Evolutionary conservation across 2,113 vertebrate genomes (phyloP), one percentile per base, ranked within the genome.

Genomic region (Crocuta crocuta): DNA sequence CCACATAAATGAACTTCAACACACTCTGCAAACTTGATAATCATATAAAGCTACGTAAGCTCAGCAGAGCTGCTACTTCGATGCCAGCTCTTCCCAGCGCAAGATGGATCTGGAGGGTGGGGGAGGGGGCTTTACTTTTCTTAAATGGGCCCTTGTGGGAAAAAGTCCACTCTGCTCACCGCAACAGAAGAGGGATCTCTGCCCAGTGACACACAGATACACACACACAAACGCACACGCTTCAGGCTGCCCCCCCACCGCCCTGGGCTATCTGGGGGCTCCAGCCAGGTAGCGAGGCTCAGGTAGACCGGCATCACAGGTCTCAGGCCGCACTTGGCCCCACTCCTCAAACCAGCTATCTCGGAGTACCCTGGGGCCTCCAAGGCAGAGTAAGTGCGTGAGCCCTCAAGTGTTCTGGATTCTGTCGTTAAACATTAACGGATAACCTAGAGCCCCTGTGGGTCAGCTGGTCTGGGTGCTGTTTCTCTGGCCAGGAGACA

Each of bases 141-240:
- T 85, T 48, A 63, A 10, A 71, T 0, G 63, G 74, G 65, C 53
- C 33, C 0, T 21, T 43, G 24, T 12, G 58, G 26, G 33, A 24
- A 2, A 10, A 21, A 17, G n/a, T 23, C 93, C 10, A n/a, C 48
- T 79, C 15, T 6, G 10, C n/a, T 70, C 17, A 7, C 45, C 7
- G 21, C 71, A 13, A 21, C 7, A 2, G 23, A 35, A 66, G 17
- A 79, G 16, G 70, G 53, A 76, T 74, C 98, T 95, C 89, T 91
- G 87, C 89, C 83, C 80, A 45, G 89, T 58, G 89, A 80, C 89
- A 50, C 4, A 13, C 4, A 13, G 26, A 4, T 21, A 11, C 24
- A 2, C 26, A 31, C 65, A 13, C 4, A 13, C 63, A 4, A 24
- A 11, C 24, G 4, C 26, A 31, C 65, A 66, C 5, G 5, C 39